A percentile compares a stretch with the other conserved stretches of the same genome.
Conservation (phyloP, 2,113 vertebrate species). For the Hymenochirus boettgeri region DNA sequence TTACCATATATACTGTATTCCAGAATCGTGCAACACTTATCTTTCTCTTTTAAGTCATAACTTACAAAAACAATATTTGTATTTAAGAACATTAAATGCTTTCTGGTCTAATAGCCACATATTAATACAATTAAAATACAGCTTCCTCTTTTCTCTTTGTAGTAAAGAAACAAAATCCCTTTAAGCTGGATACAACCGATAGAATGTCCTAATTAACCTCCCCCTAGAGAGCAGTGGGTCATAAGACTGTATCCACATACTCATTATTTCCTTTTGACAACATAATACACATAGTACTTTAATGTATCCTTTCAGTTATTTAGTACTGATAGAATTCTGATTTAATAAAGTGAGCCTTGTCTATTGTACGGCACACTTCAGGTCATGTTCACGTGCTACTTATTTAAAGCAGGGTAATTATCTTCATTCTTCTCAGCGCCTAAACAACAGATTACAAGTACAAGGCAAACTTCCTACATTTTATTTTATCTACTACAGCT, state of each 20-base stretch:
- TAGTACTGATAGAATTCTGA: slow-evolving; percentile 32
- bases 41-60: too few relatives aligned
- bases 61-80: too few relatives aligned
- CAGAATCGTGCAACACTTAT: too few relatives aligned
- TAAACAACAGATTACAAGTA: slow-evolving; percentile 25
- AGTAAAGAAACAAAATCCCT: slow-evolving; percentile 11
- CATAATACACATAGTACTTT: slow-evolving; percentile 41
- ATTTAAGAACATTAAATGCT: too few relatives aligned
- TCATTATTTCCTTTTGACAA: slow-evolving; percentile 38
- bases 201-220: slow-evolving; percentile 39
- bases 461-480: neutral
- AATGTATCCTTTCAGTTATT: slow-evolving; percentile 40
- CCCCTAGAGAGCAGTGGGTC: slow-evolving; percentile 22
- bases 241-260: slow-evolving; percentile 34
- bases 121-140: neutral
- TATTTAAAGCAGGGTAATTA: slow-evolving; percentile 31
- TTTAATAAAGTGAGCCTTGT: slow-evolving; percentile 33
- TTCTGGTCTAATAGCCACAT: too few relatives aligned
- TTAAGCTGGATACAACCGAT: slow-evolving; percentile 4
- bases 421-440: slow-evolving; percentile 2
- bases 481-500: neutral
- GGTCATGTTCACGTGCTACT: slow-evolving; percentile 27
- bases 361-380: slow-evolving; percentile 35
- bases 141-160: slow-evolving; percentile 1
- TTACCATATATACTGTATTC: too few relatives aligned